Evolutionary conservation across 1,140 invertebrate genomes (phyloP).

Genomic region (Scaptomyza hsui): DNA sequence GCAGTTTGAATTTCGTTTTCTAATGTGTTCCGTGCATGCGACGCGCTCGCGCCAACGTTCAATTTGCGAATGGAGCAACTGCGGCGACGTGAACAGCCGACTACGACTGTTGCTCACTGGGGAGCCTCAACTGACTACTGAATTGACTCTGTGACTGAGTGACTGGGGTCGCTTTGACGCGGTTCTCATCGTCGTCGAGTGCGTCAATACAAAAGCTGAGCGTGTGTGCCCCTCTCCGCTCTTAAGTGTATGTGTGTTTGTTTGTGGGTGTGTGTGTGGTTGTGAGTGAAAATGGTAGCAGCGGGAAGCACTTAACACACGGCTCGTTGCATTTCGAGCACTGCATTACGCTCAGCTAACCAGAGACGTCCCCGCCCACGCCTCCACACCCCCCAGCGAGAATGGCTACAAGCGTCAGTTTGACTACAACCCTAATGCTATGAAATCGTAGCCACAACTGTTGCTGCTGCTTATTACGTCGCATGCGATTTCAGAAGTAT

Average conservation of each 20-base stretch:
- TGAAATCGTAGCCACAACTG: conserved; percentile 49
- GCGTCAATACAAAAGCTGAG: conserved; percentile 71
- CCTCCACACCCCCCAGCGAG: background rate
- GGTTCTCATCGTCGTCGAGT: conserved; percentile 51
- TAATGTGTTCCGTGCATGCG: conserved; percentile 34
- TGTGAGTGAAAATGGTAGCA: conserved; percentile 49
- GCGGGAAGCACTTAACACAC: conserved; percentile 50
- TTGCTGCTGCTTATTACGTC: conserved; percentile 62
- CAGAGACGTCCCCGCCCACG: background rate
- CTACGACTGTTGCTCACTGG: conserved; percentile 16
- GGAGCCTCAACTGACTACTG: too few species aligned
- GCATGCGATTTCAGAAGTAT: background rate
- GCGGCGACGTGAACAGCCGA: conserved; percentile 11
- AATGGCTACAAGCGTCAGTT: background rate
- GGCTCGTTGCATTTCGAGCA: conserved; percentile 65
- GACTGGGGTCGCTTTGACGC: conserved; percentile 28
- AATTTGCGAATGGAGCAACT: conserved; percentile 57
- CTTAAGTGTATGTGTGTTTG: background rate
- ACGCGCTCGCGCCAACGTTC: conserved; percentile 51
- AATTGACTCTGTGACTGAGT: conserved; percentile 1
- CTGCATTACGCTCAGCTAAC: conserved; percentile 32
- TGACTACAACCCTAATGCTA: conserved; percentile 18
- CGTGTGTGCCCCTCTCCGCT: conserved; percentile 39
- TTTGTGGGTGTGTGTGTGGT: conserved; percentile 26
- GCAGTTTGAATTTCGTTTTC: background rate